A percentile compares a stretch with the other conserved stretches of the same genome.
These are phyloP conservation scores for Drosophila tsacasi DNA, from an alignment of 1,140 invertebrate genomes.

Conservation along the genomic window DNA sequence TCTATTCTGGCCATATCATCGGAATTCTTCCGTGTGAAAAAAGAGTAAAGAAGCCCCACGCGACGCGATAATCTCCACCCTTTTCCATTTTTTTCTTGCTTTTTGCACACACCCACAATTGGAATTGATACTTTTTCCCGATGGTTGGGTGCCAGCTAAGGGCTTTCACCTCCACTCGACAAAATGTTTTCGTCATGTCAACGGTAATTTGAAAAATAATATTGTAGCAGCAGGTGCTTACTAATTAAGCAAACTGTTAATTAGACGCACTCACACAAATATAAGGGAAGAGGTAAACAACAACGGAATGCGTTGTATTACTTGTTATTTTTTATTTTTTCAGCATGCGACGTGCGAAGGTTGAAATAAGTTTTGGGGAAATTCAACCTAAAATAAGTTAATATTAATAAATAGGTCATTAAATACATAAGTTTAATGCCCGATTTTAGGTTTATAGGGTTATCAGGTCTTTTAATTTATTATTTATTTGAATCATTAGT, in stretches of 20 bases:
- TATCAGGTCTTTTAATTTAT: neutral
- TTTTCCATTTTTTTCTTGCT: constrained; percentile 6
- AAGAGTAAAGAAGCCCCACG: constrained; percentile 58
- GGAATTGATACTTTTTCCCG: constrained; percentile 64
- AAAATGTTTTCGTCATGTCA: constrained; percentile 52
- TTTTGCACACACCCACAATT: constrained; percentile 54
- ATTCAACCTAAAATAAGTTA: constrained; percentile 21
- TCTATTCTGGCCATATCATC: neutral
- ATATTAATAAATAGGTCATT: neutral
- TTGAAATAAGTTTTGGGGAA: constrained; percentile 24
- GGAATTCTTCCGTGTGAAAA: constrained; percentile 58
- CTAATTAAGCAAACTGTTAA: constrained; percentile 68
- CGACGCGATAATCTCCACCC: constrained; percentile 33
- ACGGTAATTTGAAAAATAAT: constrained; percentile 37
- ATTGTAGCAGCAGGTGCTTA: constrained; percentile 57
- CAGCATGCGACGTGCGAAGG: constrained; percentile 39
- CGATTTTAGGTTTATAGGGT: neutral
- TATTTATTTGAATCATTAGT: no score
- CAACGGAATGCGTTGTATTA: constrained; percentile 32
- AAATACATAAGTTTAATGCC: neutral
- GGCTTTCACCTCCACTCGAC: constrained; percentile 74
- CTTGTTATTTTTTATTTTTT: constrained; percentile 10
- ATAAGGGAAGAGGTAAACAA: constrained; percentile 45
- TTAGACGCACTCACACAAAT: constrained; percentile 36
- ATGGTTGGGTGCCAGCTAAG: constrained; percentile 21